Evolutionary conservation across 2,113 vertebrate species (phyloP).

Genomic region (Rhinoderma darwinii): DNA sequence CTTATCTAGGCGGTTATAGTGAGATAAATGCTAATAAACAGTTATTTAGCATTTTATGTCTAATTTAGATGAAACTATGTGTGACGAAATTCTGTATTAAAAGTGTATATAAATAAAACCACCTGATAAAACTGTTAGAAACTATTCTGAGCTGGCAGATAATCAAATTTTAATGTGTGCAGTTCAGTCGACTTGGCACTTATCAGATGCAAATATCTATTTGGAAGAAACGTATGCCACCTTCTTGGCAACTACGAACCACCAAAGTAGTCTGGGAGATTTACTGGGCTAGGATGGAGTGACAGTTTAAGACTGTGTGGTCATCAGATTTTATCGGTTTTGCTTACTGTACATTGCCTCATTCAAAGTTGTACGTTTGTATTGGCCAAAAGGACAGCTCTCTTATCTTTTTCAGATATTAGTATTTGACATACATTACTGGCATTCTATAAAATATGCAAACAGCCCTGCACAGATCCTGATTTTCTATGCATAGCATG

Average conservation of each 20-base stretch:
- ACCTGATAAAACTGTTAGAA: conserved; percentile 27
- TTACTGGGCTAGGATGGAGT: conserved; percentile 17
- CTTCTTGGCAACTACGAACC: conserved; percentile 45
- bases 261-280: conserved; percentile 17
- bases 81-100: conserved; percentile 6
- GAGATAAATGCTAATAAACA: conserved; percentile 60
- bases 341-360: conserved; percentile 32
- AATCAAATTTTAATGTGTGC: conserved; percentile 43
- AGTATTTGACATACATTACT: conserved; percentile 19
- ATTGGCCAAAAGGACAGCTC: background rate
- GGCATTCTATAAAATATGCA: conserved; percentile 29
- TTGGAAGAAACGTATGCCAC: conserved; percentile 41
- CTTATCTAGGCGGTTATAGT: conserved; percentile 60
- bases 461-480: conserved; percentile 22
- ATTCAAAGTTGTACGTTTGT: conserved; percentile 15
- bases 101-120: conserved; percentile 17
- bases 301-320: conserved; percentile 37
- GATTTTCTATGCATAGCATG: conserved; percentile 50
- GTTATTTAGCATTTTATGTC: background rate
- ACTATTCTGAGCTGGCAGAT: conserved; percentile 27
- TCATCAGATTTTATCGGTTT: conserved; percentile 33
- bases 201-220: conserved; percentile 41
- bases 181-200: conserved; percentile 50
- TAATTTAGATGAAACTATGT: background rate
- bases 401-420: background rate